Percentiles rank a stretch among this genome's conserved stretches.
Conservation (phyloP, 2,888 invertebrate genomes). For the Microplitis manilae region DNA sequence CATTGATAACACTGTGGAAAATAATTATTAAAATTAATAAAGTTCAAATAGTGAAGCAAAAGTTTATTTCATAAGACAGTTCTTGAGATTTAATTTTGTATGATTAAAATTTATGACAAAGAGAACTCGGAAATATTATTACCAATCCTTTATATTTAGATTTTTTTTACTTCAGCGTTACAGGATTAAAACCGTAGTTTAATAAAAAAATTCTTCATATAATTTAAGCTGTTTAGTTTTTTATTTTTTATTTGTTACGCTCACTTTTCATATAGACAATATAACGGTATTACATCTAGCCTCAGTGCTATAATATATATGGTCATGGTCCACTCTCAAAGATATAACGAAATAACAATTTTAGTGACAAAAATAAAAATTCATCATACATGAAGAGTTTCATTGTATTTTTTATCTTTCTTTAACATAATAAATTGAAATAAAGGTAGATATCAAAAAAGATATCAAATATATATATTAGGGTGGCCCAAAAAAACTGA, state of each 20-base stretch:
- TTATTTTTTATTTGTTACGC: not conserved
- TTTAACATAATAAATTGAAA: too few species aligned
- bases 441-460: too few species aligned
- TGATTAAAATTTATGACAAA: not conserved
- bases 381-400: not conserved
- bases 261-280: not conserved
- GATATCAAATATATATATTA: too few species aligned
- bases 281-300: not conserved
- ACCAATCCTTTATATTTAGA: not conserved
- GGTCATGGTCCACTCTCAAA: not conserved
- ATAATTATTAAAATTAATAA: not conserved
- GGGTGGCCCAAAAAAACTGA: too few species aligned
- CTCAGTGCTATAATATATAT: not conserved
- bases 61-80: not conserved
- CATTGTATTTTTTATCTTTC: not conserved
- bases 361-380: not conserved
- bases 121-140: not conserved
- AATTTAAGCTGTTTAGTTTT: not conserved
- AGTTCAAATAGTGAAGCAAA: not conserved
- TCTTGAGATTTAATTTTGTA: not conserved
- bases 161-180: not conserved
- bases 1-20: not conserved
- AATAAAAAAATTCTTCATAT: not conserved
- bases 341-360: not conserved
- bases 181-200: not conserved